phyloP scores from a whole-genome alignment of 2,888 invertebrate genomes.

The Tubulanus polymorphus region DNA sequence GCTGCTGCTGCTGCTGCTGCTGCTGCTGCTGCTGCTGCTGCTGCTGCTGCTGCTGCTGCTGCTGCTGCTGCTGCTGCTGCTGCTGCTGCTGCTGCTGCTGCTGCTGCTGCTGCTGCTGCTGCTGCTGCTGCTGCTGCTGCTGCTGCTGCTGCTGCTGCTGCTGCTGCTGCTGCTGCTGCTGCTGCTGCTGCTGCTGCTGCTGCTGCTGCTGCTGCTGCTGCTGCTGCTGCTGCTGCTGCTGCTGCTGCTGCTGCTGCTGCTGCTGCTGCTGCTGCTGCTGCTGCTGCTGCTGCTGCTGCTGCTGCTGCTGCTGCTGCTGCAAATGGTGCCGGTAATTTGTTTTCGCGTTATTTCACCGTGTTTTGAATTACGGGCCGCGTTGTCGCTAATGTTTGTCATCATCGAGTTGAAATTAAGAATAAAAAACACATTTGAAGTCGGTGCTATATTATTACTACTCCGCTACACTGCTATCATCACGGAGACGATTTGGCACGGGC shows the following conservation, averaged over 20 bases:
- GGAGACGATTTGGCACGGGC: no score
- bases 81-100: slow-evolving; percentile 2
- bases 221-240: slow-evolving; percentile 5
- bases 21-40: slow-evolving; percentile 3
- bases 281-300: slow-evolving; percentile 5
- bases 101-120: slow-evolving; percentile 4
- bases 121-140: slow-evolving; percentile 2
- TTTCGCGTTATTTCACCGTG: no score
- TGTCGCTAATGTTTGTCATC: no score
- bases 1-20: slow-evolving; percentile 3
- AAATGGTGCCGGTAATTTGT: not conserved
- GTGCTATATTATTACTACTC: no score
- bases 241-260: slow-evolving; percentile 5
- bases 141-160: slow-evolving; percentile 4
- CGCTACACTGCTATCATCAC: no score
- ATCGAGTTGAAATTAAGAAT: no score
- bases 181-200: slow-evolving; percentile 3
- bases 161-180: slow-evolving; percentile 4
- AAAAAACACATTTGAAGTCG: no score
- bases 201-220: slow-evolving; percentile 3
- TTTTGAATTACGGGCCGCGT: no score
- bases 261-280: slow-evolving; percentile 3
- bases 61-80: slow-evolving; percentile 4
- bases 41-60: slow-evolving; percentile 4
- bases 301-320: slow-evolving; percentile 4